Conservation (phyloP, 92 coral and sea anemone species). For the Epizoanthus illoricatus region DNA sequence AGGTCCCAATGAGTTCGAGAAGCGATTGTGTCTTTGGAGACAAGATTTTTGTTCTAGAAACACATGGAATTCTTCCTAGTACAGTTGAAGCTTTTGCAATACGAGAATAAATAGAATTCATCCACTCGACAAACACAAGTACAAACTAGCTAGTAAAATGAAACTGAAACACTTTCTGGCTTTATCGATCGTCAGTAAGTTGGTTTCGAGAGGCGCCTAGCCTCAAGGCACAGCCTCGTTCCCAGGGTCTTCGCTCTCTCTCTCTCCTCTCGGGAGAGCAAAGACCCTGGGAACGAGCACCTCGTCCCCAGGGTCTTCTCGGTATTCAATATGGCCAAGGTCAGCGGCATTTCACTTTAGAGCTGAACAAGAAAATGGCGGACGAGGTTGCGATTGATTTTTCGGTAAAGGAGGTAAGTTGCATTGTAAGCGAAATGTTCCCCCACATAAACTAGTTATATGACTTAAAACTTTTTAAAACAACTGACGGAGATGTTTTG, state of each 20-base stretch:
- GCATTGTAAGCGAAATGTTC: not conserved
- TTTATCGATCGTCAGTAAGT: no score
- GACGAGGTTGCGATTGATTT: constrained; percentile 11
- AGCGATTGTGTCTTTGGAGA: not conserved
- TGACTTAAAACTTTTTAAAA: no score
- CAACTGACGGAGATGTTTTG: no score
- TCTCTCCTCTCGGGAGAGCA: no score
- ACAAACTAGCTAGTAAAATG: no score
- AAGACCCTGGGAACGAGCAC: no score
- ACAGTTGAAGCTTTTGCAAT: not conserved
- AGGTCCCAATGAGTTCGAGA: not conserved
- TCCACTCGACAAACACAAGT: not conserved
- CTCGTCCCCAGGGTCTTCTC: no score
- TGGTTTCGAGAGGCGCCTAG: no score
- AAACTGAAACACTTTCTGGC: no score
- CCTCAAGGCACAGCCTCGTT: no score
- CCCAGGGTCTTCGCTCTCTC: no score
- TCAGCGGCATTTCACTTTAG: constrained; percentile 5
- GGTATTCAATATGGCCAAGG: no score
- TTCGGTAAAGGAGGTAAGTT: constrained; percentile 15
- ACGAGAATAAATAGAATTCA: not conserved
- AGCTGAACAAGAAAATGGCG: constrained; percentile 27
- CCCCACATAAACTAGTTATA: not conserved
- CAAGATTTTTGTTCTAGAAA: not conserved
- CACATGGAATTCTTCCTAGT: not conserved